Evolutionary conservation across 2,888 invertebrate species (phyloP), one percentile per base, ranked within the genome.

Genomic region (Perizoma affinitatum): DNA sequence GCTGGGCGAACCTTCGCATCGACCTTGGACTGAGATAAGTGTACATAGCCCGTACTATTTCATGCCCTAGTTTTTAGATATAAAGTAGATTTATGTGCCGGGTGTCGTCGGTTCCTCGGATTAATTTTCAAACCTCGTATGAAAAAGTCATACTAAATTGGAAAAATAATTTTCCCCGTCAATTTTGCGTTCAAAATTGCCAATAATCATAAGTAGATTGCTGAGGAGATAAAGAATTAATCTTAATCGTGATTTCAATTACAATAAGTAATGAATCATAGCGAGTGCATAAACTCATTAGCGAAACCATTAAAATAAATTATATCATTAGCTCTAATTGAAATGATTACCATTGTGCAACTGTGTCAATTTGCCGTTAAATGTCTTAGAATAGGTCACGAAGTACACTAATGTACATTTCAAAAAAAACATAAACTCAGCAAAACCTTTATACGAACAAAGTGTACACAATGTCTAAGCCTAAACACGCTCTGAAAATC

Each of bases 1-100:
- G 65, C 63, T 63, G 63, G 62, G 53, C 40, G 68, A 60, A 54
- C 65, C 68, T 65, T 65, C 58, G 42, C 7, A 47, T 10, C 58
- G 62, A 51, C 70, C 68, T 70, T 65, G 68, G 50, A 51, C 34
- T 44, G 9, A 48, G 50, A 50, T 9, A 44, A 34, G 33, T 11
- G 46, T 33, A 57, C 41, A 35, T 54, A 53, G 54, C 49, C 51
- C 8, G 51, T 58, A 42, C 47, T 54, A 57, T 51, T 48, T 57
- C 54, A 46, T 61, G 67, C 60, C 66, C 67, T 63, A 66, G 52
- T 68, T 69, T 58, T 42, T 36, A 38, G 40, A 49, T 50, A n/a
- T 41, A 45, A 42, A 48, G 46, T 54, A 43, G 50, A 54, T 62
- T 45, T 22, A 2, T 7, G 38, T 38, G 38, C 11, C 22, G 22